Evolutionary conservation across 2,797 vertebrate species (phyloP), one percentile per base, ranked within the genome.

Genomic region (Molothrus aeneus): DNA sequence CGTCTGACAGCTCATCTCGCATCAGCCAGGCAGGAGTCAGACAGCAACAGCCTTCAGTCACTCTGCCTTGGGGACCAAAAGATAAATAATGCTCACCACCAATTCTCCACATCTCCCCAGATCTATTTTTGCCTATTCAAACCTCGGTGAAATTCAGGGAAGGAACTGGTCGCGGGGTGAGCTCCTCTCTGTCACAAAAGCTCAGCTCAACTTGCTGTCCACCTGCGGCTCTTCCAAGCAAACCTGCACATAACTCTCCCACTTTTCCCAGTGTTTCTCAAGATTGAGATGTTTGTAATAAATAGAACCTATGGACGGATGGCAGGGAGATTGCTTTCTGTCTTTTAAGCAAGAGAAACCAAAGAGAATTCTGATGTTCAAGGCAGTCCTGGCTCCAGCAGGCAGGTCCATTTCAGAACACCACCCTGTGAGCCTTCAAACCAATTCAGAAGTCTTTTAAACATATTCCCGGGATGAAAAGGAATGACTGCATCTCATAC

Each of bases 1-100:
- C 2, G 18, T 72, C 92, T 95, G 94, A 95, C 96, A 96, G 92
- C 83, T 90, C 90, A 43, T 45, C 83, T 40, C 7, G 0, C 60
- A 87, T 92, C 80, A 93, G 95, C 86, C 87, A 79, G 59, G 87
- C 87, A 91, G 72, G 38, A 91, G 80, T 56, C 93, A 89, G 88
- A 89, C 57, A 19, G 11, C 0, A 92, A 93, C 88, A 90, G 90
- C 94, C 93, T 66, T 94, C 95, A 91, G 50, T 72, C 88, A 85
- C 78, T 47, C 72, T 0, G 18, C 2, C 38, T 78, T 42, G 51
- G 71, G 72, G 74, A 89, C 86, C 71, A 19, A 10, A 21, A 47
- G 22, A 77, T 17, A 64, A 94, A 64, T 29, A 86, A 63, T 3
- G 47, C 66, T 92, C 11, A 1, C 83, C 24, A n/a, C 2, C 1